A percentile compares a stretch with the other conserved stretches of the same genome.
These are phyloP conservation scores for Peromyscus attwateri DNA, from an alignment of 2,797 vertebrate genomes.

Conservation along the genomic window DNA sequence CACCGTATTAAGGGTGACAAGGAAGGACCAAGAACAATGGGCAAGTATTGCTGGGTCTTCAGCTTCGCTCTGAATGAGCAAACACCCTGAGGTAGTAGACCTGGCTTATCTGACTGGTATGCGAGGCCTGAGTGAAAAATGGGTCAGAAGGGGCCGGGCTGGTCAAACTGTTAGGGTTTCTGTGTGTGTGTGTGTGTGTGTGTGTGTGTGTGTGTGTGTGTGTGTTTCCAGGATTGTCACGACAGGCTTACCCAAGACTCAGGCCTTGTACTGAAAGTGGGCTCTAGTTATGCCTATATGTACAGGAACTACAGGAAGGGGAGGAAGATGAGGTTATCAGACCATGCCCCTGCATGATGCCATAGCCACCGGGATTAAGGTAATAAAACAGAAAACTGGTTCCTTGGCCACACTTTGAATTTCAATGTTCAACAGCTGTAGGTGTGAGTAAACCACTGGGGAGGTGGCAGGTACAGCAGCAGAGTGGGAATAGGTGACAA, in stretches of 20 bases:
- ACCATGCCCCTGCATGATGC: background rate
- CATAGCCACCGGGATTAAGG: background rate
- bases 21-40: background rate
- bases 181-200: no score
- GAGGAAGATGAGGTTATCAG: background rate
- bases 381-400: background rate
- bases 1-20: background rate
- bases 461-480: background rate
- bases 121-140: background rate
- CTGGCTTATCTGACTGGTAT: background rate
- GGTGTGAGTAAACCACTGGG: background rate
- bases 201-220: no score
- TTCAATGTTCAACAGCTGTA: background rate
- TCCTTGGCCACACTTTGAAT: background rate
- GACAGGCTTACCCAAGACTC: background rate
- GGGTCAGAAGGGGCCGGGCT: background rate
- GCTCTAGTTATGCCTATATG: background rate
- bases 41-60: background rate
- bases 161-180: background rate
- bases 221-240: background rate
- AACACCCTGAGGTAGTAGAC: background rate
- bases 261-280: background rate
- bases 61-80: background rate
- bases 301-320: background rate
- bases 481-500: background rate